These are phyloP conservation scores for Gallinago solitaria DNA, from an alignment of 2,797 vertebrate species.

Conservation along the genomic window DNA sequence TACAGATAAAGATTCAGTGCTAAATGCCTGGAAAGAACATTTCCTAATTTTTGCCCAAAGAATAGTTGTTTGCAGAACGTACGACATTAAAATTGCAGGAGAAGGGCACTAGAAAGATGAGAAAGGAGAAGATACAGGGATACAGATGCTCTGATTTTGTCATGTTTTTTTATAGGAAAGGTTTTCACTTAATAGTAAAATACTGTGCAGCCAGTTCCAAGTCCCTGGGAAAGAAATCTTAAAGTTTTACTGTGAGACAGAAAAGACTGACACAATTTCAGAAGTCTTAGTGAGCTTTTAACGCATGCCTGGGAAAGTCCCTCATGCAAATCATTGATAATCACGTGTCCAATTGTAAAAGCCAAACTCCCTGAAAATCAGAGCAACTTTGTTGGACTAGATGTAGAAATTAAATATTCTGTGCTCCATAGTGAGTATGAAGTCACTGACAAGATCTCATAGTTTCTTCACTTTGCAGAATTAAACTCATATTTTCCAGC, in stretches of 20 bases:
- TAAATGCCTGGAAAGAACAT: slow-evolving; percentile 66
- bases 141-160: neutral
- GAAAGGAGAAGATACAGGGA: neutral
- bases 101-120: neutral
- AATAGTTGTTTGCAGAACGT: slow-evolving; percentile 39
- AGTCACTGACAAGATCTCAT: slow-evolving; percentile 20
- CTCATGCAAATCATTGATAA: slow-evolving; percentile 61
- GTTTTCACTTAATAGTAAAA: neutral
- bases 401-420: slow-evolving; percentile 8
- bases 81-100: neutral
- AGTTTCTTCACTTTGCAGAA: slow-evolving; percentile 1
- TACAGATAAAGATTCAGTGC: slow-evolving; percentile 46
- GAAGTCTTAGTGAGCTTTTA: slow-evolving; percentile 19
- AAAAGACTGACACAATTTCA: slow-evolving; percentile 33
- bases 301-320: slow-evolving; percentile 62
- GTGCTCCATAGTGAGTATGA: neutral
- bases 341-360: neutral
- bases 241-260: neutral
- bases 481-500: slow-evolving; percentile 8
- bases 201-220: neutral
- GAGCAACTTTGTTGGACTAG: slow-evolving; percentile 16
- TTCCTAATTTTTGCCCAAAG: slow-evolving; percentile 65
- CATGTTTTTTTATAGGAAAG: neutral
- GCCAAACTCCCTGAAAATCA: slow-evolving; percentile 32
- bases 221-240: slow-evolving; percentile 26